These are phyloP conservation scores for Herpailurus yagouaroundi DNA, from an alignment of 2,113 vertebrate species.

Conservation along the genomic window DNA sequence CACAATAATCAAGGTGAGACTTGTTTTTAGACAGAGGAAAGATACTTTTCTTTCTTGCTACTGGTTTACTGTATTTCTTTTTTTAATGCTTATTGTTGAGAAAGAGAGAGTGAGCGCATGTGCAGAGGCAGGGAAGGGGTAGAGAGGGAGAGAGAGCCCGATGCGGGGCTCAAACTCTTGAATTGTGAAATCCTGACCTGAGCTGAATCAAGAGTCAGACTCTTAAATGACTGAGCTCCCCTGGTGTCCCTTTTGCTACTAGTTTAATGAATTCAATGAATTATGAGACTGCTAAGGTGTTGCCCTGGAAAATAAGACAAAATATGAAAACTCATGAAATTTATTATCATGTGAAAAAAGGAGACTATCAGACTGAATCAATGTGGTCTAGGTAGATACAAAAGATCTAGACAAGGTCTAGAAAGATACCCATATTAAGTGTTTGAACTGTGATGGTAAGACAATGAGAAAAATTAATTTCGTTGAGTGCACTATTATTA, in stretches of 20 bases:
- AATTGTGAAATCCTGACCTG: too few relatives aligned
- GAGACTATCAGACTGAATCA: not conserved
- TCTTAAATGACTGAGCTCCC: too few relatives aligned
- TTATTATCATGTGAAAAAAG: not conserved
- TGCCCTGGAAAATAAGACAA: not conserved
- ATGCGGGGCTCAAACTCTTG: too few relatives aligned
- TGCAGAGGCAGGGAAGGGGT: too few relatives aligned
- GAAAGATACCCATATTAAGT: not conserved
- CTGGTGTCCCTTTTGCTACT: not conserved
- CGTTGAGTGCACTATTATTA: not conserved
- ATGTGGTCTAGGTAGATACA: not conserved
- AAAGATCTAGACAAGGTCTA: not conserved
- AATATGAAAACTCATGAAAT: not conserved
- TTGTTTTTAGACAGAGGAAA: not conserved
- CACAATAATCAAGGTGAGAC: not conserved
- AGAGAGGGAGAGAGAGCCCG: too few relatives aligned
- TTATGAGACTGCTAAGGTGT: not conserved
- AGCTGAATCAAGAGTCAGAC: too few relatives aligned
- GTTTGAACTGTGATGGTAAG: not conserved
- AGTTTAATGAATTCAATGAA: not conserved
- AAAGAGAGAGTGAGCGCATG: too few relatives aligned
- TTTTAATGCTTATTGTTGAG: too few relatives aligned
- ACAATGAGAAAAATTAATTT: not conserved
- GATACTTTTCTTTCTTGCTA: not conserved
- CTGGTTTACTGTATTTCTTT: not conserved